Evolutionary conservation across 2,113 vertebrate genomes (phyloP), one percentile per base, ranked within the genome.

Genomic region (Acrocephalus kingi): DNA sequence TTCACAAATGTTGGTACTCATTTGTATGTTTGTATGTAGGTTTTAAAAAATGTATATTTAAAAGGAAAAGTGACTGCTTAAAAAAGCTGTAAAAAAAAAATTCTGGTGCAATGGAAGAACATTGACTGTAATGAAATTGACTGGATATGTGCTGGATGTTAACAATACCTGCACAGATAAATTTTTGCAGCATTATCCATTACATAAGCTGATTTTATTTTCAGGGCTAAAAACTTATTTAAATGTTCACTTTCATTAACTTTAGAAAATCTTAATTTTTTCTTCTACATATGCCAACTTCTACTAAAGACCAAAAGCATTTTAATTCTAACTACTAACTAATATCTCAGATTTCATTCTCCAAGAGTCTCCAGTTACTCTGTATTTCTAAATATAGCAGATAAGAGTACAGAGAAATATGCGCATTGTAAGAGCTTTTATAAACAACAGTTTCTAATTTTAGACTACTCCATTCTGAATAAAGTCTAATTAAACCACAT

Each of bases 391-490:
- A 96, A 90, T 91, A 94, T 74, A 93, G 82, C 78, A 89, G 89
- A 84, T 86, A 94, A 85, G 59, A 75, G 69, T 72, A 94, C 43
- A n/a, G 64, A 81, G 58, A 92, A 94, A 63, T 82, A 89, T 71
- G 86, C 84, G 77, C 35, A 84, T 95, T 96, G 59, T 95, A 86
- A 93, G 61, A 96, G 74, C 49, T 78, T 95, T 96, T 94, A 95
- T 85, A 94, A 97, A 97, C 84, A 95, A 77, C 59, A 71, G 77
- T 68, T 95, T 93, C 91, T 95, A 91, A 97, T 97, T 97, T 95
- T 93, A 96, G 95, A 94, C 71, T 87, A 85, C 61, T 87, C 39
- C 52, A 82, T 68, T 95, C 79, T 94, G 62, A 89, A 93, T 78
- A 92, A 96, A 87, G 71, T 73, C 69, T 88, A 86, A 89, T 96